Evolutionary conservation across 1,140 invertebrate species (phyloP).

Genomic region (Drosophila hydei): DNA sequence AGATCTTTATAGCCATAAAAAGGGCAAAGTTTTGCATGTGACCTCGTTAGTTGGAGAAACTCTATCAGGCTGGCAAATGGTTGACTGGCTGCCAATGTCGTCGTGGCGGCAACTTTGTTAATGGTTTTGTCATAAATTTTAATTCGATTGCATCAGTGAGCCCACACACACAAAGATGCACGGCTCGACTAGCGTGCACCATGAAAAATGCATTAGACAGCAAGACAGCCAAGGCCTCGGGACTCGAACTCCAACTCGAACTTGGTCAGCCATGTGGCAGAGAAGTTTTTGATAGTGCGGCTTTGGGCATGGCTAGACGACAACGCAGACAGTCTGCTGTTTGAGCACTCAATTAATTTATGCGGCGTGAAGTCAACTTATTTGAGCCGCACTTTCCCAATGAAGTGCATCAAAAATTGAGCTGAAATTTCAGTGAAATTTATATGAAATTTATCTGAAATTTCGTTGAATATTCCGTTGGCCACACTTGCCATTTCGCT

Average conservation of each 20-base stretch:
- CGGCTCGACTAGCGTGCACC: conserved; percentile 18
- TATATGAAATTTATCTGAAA: not conserved
- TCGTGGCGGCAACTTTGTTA: conserved; percentile 68
- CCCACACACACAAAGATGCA: not conserved
- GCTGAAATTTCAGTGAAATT: conserved; percentile 1
- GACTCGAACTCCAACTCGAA: conserved; percentile 2
- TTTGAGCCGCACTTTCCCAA: conserved; percentile 22
- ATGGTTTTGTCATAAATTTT: conserved; percentile 83
- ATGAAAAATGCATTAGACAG: conserved; percentile 76
- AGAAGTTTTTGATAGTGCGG: conserved; percentile 70
- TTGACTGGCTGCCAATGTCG: conserved; percentile 50
- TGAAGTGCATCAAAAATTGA: not conserved
- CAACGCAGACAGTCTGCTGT: conserved; percentile 38
- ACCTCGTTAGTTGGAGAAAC: conserved; percentile 47
- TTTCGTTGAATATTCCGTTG: conserved; percentile 3
- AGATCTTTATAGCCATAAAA: conserved; percentile 43
- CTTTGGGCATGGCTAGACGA: conserved; percentile 35
- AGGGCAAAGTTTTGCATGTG: conserved; percentile 68
- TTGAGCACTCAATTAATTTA: conserved; percentile 76
- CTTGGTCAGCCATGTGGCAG: conserved; percentile 27
- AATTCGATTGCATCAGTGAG: conserved; percentile 77
- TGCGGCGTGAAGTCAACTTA: conserved; percentile 71
- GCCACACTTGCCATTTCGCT: conserved; percentile 15
- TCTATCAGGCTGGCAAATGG: conserved; percentile 45
- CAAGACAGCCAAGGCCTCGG: conserved; percentile 12